Percentiles rank a stretch among this genome's conserved stretches.
phyloP scores from a whole-genome alignment of 2,888 invertebrate genomes.

The Synanthedon myopaeformis region DNA sequence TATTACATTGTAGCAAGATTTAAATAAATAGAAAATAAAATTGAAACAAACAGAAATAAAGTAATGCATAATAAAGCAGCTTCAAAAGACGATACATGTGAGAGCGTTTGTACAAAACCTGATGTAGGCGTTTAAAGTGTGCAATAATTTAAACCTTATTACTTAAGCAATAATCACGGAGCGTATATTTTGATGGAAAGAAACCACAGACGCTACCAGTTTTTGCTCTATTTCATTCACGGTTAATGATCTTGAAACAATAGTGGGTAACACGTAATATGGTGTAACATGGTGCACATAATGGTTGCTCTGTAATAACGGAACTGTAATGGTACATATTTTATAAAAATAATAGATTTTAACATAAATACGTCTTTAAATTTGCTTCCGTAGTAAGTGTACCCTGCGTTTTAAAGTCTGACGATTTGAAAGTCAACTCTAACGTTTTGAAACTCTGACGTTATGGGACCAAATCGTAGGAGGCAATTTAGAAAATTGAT shows the following conservation, averaged over 20 bases:
- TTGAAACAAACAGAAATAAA: too few relatives aligned
- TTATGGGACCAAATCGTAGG: too few relatives aligned
- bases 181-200: background rate
- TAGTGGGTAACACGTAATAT: slow-evolving; percentile 20
- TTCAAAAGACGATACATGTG: background rate
- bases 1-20: too few relatives aligned
- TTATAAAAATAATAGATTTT: too few relatives aligned
- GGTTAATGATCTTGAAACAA: slow-evolving; percentile 16
- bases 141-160: background rate
- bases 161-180: background rate
- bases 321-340: background rate
- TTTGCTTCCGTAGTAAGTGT: too few relatives aligned
- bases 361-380: too few relatives aligned
- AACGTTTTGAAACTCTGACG: too few relatives aligned
- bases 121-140: background rate
- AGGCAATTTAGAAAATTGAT: too few relatives aligned
- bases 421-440: too few relatives aligned
- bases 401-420: too few relatives aligned
- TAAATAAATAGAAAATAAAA: too few relatives aligned
- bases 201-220: background rate
- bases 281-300: slow-evolving; percentile 13
- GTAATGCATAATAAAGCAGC: background rate
- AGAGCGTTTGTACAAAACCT: background rate
- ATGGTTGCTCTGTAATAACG: background rate
- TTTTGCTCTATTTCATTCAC: slow-evolving; percentile 10